These are phyloP conservation scores for Cephus rjabovi DNA, from an alignment of 2,888 invertebrate genomes.

Conservation along the genomic window DNA sequence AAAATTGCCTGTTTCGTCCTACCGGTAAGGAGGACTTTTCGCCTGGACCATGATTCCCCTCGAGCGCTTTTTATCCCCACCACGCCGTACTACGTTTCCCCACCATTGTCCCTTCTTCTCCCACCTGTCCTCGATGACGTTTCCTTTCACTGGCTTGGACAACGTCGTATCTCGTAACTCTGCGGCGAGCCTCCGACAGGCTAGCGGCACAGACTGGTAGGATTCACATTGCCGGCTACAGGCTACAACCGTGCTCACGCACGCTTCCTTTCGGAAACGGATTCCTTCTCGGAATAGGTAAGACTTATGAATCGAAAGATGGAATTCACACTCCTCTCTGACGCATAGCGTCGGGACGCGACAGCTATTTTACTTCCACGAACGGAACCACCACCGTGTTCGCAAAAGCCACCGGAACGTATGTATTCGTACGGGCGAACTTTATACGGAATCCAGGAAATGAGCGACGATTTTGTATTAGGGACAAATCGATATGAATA, in stretches of 20 bases:
- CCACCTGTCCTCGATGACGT: slow-evolving; percentile 35
- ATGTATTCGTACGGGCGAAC: not conserved
- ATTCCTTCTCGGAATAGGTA: slow-evolving; percentile 6
- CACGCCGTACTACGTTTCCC: not conserved
- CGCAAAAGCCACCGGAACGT: not conserved
- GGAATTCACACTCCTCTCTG: slow-evolving; percentile 7
- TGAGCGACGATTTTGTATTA: not conserved
- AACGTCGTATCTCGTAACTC: slow-evolving; percentile 7
- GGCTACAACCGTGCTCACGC: not conserved
- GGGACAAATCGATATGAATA: not conserved
- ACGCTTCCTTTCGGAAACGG: slow-evolving; percentile 7
- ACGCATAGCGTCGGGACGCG: slow-evolving; percentile 2
- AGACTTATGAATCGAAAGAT: slow-evolving; percentile 8
- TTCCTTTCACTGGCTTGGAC: slow-evolving; percentile 38
- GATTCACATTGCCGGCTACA: not conserved
- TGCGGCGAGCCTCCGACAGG: slow-evolving; percentile 5
- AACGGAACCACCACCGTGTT: not conserved
- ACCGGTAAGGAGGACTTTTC: slow-evolving; percentile 1
- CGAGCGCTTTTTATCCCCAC: slow-evolving; percentile 11
- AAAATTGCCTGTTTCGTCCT: not conserved
- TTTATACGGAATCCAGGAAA: not conserved
- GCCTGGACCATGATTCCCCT: slow-evolving; percentile 21
- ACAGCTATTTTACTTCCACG: not conserved
- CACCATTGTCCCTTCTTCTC: slow-evolving; percentile 23
- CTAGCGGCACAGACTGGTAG: not conserved